phyloP scores from a whole-genome alignment of 1,140 invertebrate genomes.

The Platorchestia sp. region DNA sequence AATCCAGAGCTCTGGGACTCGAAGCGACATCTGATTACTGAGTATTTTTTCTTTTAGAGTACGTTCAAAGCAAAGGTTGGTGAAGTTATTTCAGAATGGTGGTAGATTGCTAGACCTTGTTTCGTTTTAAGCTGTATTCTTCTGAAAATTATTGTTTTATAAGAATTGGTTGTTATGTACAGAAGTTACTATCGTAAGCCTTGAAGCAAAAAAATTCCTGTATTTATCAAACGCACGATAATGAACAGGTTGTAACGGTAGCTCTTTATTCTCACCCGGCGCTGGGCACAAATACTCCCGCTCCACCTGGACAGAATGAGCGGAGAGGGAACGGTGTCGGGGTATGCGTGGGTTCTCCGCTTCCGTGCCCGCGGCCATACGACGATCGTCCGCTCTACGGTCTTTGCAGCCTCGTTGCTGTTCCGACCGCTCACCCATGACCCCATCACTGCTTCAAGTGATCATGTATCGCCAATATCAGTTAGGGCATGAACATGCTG shows the following conservation, averaged over 20 bases:
- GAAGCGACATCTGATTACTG: background rate
- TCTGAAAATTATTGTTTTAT: background rate
- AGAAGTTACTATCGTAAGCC: background rate
- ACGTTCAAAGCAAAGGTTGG: background rate
- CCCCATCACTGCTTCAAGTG: too few species aligned
- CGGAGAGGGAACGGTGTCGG: too few species aligned
- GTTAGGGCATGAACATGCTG: background rate
- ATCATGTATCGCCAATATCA: too few species aligned
- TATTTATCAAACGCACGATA: background rate
- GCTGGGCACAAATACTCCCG: too few species aligned
- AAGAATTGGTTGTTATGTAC: background rate
- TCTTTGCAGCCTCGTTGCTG: too few species aligned
- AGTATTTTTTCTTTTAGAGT: background rate
- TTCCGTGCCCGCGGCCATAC: too few species aligned
- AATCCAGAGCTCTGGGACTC: background rate
- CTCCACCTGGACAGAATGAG: too few species aligned
- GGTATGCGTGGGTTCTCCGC: too few species aligned
- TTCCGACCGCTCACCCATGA: too few species aligned
- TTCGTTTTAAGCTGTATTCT: background rate
- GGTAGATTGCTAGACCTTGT: background rate
- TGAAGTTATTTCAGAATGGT: background rate
- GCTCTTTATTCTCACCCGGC: too few species aligned
- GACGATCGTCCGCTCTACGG: too few species aligned
- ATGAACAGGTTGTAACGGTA: too few species aligned
- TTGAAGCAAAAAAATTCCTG: background rate